Percentiles rank a stretch among this genome's conserved stretches.
These are phyloP conservation scores for Aspidiotus destructor DNA, from an alignment of 2,888 invertebrate species.

Conservation along the genomic window DNA sequence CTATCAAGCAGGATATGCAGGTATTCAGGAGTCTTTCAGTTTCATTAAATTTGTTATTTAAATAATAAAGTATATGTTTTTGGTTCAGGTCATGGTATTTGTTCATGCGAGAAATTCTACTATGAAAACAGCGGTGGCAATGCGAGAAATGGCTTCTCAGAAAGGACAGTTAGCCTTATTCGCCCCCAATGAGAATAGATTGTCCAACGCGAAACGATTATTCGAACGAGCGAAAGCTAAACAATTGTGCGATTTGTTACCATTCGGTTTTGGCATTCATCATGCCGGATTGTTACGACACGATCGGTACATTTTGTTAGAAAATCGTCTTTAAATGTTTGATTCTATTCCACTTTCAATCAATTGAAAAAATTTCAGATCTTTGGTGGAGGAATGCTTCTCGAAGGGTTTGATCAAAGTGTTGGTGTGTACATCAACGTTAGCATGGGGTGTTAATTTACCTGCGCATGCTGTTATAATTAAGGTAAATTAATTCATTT, in stretches of 20 bases:
- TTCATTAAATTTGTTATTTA: not conserved
- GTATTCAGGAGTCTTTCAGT: conserved; percentile 41
- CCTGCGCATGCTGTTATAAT: conserved; percentile 97
- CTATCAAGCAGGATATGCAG: conserved; percentile 84
- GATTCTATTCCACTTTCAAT: not conserved
- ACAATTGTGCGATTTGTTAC: conserved; percentile 71
- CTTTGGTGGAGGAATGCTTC: conserved; percentile 83
- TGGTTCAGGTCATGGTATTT: conserved; percentile 75
- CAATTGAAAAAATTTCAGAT: conserved; percentile 44
- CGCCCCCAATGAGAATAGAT: conserved; percentile 53
- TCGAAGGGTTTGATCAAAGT: conserved; percentile 76
- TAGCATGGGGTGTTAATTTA: conserved; percentile 99
- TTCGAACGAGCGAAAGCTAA: conserved; percentile 68
- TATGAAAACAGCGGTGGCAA: conserved; percentile 69
- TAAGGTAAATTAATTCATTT: conserved; percentile 49
- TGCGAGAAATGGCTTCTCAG: conserved; percentile 72
- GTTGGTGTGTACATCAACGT: conserved; percentile 90
- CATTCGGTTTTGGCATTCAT: conserved; percentile 83
- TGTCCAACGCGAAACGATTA: conserved; percentile 58
- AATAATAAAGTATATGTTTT: not conserved
- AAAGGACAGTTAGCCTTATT: conserved; percentile 63
- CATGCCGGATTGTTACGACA: conserved; percentile 89
- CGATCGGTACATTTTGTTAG: conserved; percentile 54
- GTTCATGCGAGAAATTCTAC: conserved; percentile 97
- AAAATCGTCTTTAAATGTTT: not conserved